Evolutionary conservation across 2,113 vertebrate genomes (phyloP).

Genomic region (Oncorhynchus clarkii): DNA sequence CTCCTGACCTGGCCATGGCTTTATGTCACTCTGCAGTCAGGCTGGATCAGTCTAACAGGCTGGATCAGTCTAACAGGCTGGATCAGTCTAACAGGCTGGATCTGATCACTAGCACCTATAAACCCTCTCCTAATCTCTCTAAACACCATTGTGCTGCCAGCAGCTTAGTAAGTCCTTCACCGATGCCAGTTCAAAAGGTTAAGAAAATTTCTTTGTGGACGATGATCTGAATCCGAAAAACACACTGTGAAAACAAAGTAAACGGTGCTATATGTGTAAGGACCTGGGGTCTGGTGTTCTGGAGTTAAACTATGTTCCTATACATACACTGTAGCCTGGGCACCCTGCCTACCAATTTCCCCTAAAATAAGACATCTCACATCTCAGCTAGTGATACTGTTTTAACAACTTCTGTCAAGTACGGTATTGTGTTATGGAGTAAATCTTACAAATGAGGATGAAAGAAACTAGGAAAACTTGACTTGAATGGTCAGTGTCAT

Average conservation of each 20-base stretch:
- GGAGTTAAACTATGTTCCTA: no score
- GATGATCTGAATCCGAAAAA: constrained; percentile 18
- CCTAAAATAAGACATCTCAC: no score
- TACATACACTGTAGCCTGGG: no score
- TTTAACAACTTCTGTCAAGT: no score
- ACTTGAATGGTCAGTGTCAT: not conserved
- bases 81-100: not conserved
- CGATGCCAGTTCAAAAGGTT: constrained; percentile 16
- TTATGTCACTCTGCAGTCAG: not conserved
- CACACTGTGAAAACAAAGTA: not conserved
- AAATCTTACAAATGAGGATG: not conserved
- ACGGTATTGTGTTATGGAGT: not conserved
- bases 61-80: not conserved
- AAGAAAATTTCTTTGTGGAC: constrained; percentile 28
- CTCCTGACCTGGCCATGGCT: no score
- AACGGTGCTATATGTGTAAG: no score
- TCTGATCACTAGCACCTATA: not conserved
- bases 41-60: not conserved
- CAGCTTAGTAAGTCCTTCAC: constrained; percentile 18
- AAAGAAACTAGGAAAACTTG: not conserved
- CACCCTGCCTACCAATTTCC: no score
- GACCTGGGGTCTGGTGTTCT: no score
- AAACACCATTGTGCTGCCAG: constrained; percentile 22
- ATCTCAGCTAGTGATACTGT: no score
- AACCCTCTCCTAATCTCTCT: constrained; percentile 19